Percentiles rank a stretch among this genome's conserved stretches.
Conservation (phyloP, 2,113 vertebrate species). For the Sisor rabdophorus region DNA sequence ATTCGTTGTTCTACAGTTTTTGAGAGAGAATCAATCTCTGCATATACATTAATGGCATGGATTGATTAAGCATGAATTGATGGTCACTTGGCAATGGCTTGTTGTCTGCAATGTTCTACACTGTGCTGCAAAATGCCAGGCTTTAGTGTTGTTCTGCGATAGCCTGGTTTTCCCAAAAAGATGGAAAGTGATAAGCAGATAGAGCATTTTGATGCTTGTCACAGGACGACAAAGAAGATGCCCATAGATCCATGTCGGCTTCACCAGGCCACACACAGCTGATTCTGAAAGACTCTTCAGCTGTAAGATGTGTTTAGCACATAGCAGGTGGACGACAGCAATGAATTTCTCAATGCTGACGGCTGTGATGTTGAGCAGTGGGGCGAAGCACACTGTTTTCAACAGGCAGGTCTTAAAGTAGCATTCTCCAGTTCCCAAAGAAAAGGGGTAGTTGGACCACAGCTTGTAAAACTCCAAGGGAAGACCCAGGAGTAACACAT, state of each 20-base stretch:
- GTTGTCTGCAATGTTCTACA: slow-evolving; percentile 51
- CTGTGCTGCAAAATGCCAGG: slow-evolving; percentile 20
- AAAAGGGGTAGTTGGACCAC: slow-evolving; percentile 70
- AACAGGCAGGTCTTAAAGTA: slow-evolving; percentile 72
- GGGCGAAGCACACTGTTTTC: slow-evolving; percentile 71
- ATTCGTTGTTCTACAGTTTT: no score
- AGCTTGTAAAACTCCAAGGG: slow-evolving; percentile 68
- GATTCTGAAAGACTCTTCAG: slow-evolving; percentile 61
- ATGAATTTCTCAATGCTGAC: slow-evolving; percentile 70
- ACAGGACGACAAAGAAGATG: slow-evolving; percentile 69
- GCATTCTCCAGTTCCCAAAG: slow-evolving; percentile 63
- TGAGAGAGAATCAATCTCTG: neutral
- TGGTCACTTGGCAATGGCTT: slow-evolving; percentile 68
- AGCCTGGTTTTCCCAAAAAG: slow-evolving; percentile 50
- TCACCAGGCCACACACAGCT: slow-evolving; percentile 51
- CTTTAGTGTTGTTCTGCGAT: slow-evolving; percentile 39
- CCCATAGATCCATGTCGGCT: slow-evolving; percentile 50
- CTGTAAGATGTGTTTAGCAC: slow-evolving; percentile 63
- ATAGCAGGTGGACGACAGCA: slow-evolving; percentile 67
- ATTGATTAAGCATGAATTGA: slow-evolving; percentile 44
- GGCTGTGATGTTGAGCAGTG: slow-evolving; percentile 68
- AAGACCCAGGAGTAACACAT: slow-evolving; percentile 69
- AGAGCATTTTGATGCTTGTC: slow-evolving; percentile 64
- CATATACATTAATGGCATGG: neutral
- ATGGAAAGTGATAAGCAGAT: slow-evolving; percentile 65